Base-by-base conservation (phyloP, 2,888 invertebrate species). In the Eudemis profundana region DNA sequence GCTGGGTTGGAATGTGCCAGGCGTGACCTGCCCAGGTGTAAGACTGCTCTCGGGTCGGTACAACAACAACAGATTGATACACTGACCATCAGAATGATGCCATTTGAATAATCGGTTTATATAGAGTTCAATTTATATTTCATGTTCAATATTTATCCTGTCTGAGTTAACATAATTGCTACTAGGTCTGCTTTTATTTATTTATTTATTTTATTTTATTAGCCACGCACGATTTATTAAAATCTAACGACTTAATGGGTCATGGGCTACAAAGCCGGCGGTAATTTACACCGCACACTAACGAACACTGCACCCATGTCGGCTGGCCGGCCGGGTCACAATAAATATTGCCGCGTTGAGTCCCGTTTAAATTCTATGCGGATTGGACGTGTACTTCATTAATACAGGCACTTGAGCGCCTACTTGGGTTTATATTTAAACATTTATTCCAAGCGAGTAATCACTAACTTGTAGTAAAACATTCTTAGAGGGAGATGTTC, bases 331-430 rank as follows among this genome's bases (percentile, higher is more conserved):
- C 70, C 75, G 79, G 83, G 83, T 84, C 81, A 83, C 82, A 71
- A 83, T 84, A 83, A 83, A 84, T 85, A 85, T 81, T 75, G 74
- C 79, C 69, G 72, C 66, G 75, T 73, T 78, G 76, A 79, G 78
- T 82, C 76, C 81, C 82, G 81, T 81, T 83, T 78, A 75, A 74
- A 78, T 76, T 78, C 75, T 70, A 65, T 77, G 78, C 79, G 78
- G 76, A 80, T 79, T 80, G 77, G 76, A 71, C 75, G 72, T 72
- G 72, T 70, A 67, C 67, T 73, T 79, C 75, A 76, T 79, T 79
- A 78, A 76, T 75, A 71, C 72, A 72, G 73, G 70, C 71, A 68
- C 72, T 71, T 67, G 68, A 70, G 70, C 51, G 61, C 63, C 53
- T 70, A 70, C 60, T 69, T 61, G 53, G 44, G 63, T 57, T 57